A percentile compares a stretch with the other conserved stretches of the same genome.
Evolutionary conservation across 2,113 vertebrate genomes (phyloP).

Genomic region (Saiga tatarica): DNA sequence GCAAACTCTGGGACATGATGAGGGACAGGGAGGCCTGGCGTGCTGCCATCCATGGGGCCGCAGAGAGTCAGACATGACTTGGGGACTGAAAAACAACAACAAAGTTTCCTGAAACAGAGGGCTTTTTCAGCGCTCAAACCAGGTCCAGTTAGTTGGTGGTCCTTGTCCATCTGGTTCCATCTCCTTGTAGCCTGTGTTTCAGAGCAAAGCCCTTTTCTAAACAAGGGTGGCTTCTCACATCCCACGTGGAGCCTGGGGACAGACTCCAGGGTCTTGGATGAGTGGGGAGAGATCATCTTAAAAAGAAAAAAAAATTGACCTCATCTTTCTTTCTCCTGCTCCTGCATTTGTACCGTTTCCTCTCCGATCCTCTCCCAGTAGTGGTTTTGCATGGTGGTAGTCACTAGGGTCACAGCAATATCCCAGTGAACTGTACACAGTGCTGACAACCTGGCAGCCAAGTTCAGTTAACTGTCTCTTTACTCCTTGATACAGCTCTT

Average conservation of each 20-base stretch:
- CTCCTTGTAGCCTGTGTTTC: not conserved
- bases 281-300: not conserved
- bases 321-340: not conserved
- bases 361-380: not conserved
- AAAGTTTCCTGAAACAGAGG: not conserved
- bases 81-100: not conserved
- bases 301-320: not conserved
- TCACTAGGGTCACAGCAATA: fast-evolving
- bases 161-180: not conserved
- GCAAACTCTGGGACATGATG: not conserved
- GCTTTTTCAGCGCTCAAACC: not conserved
- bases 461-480: not conserved
- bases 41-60: fast-evolving
- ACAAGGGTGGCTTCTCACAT: not conserved
- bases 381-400: not conserved
- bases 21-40: not conserved
- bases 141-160: not conserved
- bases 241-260: not conserved
- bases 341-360: fast-evolving
- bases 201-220: not conserved
- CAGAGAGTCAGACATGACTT: not conserved
- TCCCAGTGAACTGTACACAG: fast-evolving
- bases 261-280: no score
- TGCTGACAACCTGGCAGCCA: fast-evolving
- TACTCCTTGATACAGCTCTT: not conserved